Base-by-base conservation (phyloP, 1,140 invertebrate genomes). In the Drosophila suzukii region DNA sequence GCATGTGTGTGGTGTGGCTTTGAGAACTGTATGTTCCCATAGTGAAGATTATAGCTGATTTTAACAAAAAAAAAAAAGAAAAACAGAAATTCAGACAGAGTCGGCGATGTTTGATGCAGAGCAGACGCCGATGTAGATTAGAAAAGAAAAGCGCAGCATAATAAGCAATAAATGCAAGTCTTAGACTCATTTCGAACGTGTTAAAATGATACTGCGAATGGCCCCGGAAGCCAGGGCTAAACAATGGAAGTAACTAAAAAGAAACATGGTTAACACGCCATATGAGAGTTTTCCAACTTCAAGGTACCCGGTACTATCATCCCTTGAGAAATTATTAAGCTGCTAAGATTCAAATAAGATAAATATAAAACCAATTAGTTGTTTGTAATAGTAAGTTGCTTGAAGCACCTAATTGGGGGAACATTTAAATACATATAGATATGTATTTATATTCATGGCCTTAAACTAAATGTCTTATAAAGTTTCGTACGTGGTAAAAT, bases 151-250 rank as follows among this genome's bases (percentile, higher is more conserved):
- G 65, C 60, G 82, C 74, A 72, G 59, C 30, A 65, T 67, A 75
- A 78, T 81, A 50, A 65, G 57, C 72, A 63, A 50, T 86, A 67
- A 85, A 78, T 81, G 61, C 72, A 67, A 72, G 54, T 71, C 43
- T 71, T 36, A 38, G 38, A 70, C 32, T 59, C 49, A 70, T 70
- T 70, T 75, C 63, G 57, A 62, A 78, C 44, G 68, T 75, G 56
- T 67, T 75, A 70, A 77, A 70, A 75, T 59, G 57, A 61, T 75
- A 76, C 65, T 58, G 70, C 47, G 24, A 53, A 32, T 46, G 66
- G 62, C 49, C 57, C 47, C 54, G 47, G 47, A 55, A 77, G 78
- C 61, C 44, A 76, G 61, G 65, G 63, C 57, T 41, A 58, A 58
- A 66, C 75, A 79, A 77, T 53, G 51, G 32, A 54, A 59, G 61